Base-by-base conservation (phyloP, 2,888 invertebrate genomes). In the Nyleta sp. region DNA sequence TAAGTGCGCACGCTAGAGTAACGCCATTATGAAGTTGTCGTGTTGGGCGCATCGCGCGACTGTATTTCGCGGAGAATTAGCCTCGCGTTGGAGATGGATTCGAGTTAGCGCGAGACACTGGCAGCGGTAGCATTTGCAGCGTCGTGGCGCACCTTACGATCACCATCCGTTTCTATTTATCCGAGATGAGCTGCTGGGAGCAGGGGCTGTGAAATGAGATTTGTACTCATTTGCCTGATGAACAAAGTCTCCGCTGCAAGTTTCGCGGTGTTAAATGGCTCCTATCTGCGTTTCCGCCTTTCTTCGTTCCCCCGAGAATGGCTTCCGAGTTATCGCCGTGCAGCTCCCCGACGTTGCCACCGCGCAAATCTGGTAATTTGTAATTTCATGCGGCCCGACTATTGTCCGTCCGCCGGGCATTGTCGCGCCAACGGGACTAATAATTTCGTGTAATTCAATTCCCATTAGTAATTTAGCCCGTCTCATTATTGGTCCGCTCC, bases 191-290 rank as follows among this genome's bases (percentile, higher is more conserved):
- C 40, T 65, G 67, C 67, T 57, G 72, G 55, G 70, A 53, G 71
- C 44, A 76, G 67, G 77, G 75, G 35, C 53, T 70, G 76, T 59
- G 80, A 76, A 77, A 81, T 78, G 79, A 86, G 83, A 86, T 86
- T 84, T 84, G 84, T 86, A 83, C 83, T 85, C 84, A 84, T 86
- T 84, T 85, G 83, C 80, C 82, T 85, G 85, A 85, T 84, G 84
- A 85, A 84, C 83, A 83, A 84, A 85, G 84, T 85, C 84, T 77
- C 81, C 57, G 70, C 70, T 68, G 67, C 80, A 75, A 82, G 80
- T 81, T 81, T 80, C 79, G 67, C 46, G 75, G 80, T 83, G 80
- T 80, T 80, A 80, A 82, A 84, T 83, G 82, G 82, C 82, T 82
- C 76, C 77, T 77, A 81, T 82, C 74, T 75, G 68, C 72, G 68